Evolutionary conservation across 2,797 vertebrate genomes (phyloP), one percentile per base, ranked within the genome.

Genomic region (Gymnopithys bicolor): DNA sequence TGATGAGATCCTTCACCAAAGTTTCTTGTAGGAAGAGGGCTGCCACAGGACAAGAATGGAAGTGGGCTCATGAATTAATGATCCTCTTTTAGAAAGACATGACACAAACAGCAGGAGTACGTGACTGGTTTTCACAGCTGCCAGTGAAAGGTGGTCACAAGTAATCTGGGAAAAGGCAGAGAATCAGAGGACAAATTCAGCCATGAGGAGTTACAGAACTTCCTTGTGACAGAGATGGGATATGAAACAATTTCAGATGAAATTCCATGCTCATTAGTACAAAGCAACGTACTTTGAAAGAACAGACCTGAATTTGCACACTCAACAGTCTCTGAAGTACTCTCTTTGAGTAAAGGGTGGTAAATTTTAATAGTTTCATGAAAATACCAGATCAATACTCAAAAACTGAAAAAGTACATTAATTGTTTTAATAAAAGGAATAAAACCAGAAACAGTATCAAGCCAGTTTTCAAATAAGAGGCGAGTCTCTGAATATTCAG

Each of bases 51-150:
- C 22, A 45, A 75, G 39, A 95, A 87, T 12, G 16, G 48, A 89
- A 37, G 10, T 16, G 9, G 21, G 39, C 13, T 81, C 27, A 55
- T 0, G 1, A 77, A 71, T 19, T n/a, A 45, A 70, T 32, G 19
- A 37, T 18, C 0, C 5, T 30, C 62, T 79, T 73, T 56, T 0
- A 2, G 64, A 64, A 59, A 81, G 10, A 32, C 8, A n/a, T 12
- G 14, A 64, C 62, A 66, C 13, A 37, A 60, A 15, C 7, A 25
- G 62, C 7, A 58, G 5, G 25, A 75, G 11, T 19, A 63, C 37
- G 17, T 13, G 19, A 74, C 13, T 0, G 0, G 12, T 52, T 84
- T 95, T 51, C 9, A 27, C 39, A 37, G 46, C 9, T 10, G 2
- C 15, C 62, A 81, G 25, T 39, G 11, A 84, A 81, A 91, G 18